These are phyloP conservation scores for Ochotona princeps DNA, from an alignment of 2,113 vertebrate genomes.

Conservation along the genomic window DNA sequence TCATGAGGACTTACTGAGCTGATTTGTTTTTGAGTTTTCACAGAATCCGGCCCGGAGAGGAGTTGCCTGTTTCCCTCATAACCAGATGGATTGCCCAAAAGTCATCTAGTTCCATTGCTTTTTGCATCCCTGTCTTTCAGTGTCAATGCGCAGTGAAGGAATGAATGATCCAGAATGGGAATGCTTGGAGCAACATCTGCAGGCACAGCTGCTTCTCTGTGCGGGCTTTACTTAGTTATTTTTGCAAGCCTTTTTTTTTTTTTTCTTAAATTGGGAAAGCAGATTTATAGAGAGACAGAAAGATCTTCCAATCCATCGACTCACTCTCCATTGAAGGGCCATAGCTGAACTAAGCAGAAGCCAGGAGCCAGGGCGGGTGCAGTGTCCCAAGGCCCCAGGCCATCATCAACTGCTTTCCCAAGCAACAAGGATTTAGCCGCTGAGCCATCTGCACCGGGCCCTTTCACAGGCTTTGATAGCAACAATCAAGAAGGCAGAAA, in stretches of 20 bases:
- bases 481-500: conserved; percentile 2
- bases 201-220: neutral
- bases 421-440: too few species aligned
- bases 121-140: conserved; percentile 23
- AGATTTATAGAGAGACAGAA: too few species aligned
- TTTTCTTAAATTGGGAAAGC: too few species aligned
- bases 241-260: too few species aligned
- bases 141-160: neutral
- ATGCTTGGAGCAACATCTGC: neutral
- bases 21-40: neutral
- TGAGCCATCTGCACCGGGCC: too few species aligned
- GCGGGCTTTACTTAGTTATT: too few species aligned
- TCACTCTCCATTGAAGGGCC: too few species aligned
- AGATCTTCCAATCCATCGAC: too few species aligned
- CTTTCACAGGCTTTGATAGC: neutral
- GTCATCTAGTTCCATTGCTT: neutral
- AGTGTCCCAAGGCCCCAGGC: too few species aligned
- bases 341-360: too few species aligned
- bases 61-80: neutral
- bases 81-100: neutral
- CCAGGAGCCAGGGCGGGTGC: too few species aligned
- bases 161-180: neutral
- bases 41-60: neutral
- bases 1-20: neutral
- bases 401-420: too few species aligned